Evolutionary conservation across 2,888 invertebrate species (phyloP).

Genomic region (Maniola hyperantus): DNA sequence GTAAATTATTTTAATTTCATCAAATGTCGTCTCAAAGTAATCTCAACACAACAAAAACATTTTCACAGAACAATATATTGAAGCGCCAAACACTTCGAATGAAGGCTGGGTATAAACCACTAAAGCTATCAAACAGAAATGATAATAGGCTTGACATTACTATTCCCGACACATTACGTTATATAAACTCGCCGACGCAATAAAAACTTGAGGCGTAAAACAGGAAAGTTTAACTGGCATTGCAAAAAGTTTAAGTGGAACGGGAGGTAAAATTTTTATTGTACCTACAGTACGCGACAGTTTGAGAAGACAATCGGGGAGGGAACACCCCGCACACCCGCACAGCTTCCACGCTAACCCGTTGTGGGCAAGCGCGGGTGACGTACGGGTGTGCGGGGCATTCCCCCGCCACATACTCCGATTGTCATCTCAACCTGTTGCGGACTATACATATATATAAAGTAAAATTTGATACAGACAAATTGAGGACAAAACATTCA

Average conservation of each 20-base stretch:
- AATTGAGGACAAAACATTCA: neutral
- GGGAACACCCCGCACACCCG: no score
- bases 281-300: no score
- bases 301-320: no score
- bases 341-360: no score
- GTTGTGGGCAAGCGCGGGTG: no score
- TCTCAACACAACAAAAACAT: neutral
- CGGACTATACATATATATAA: no score
- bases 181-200: conserved; percentile 42
- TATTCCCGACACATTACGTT: conserved; percentile 42
- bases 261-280: conserved; percentile 45
- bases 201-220: conserved; percentile 49
- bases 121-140: conserved; percentile 37
- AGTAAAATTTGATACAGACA: neutral
- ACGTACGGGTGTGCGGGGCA: no score
- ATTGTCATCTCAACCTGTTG: no score
- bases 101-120: conserved; percentile 32
- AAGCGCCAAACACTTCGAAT: conserved; percentile 15
- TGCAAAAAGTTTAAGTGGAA: conserved; percentile 48
- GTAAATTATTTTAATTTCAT: no score
- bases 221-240: conserved; percentile 47
- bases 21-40: neutral
- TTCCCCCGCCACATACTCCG: no score
- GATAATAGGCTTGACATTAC: conserved; percentile 40
- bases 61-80: neutral